phyloP scores from a whole-genome alignment of 2,888 invertebrate species.

The Nasonia oneida region DNA sequence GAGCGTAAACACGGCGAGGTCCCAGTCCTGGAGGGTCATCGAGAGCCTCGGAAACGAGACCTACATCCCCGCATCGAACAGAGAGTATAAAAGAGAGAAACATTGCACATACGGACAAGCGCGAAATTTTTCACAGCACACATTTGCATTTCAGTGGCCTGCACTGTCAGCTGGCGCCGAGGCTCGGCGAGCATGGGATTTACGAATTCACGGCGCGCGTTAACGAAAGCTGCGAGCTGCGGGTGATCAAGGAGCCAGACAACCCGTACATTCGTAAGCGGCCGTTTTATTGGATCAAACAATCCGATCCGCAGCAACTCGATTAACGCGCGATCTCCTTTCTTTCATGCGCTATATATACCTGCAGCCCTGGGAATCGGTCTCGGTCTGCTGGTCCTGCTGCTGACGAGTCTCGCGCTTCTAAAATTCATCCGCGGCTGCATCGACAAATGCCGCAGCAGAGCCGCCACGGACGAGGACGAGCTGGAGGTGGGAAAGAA shows the following conservation, averaged over 20 bases:
- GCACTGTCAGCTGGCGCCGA: conserved; percentile 82
- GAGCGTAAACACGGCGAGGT: conserved; percentile 81
- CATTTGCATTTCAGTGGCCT: conserved; percentile 79
- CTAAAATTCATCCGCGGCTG: conserved; percentile 51
- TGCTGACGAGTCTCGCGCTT: conserved; percentile 66
- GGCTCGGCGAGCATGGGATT: conserved; percentile 87
- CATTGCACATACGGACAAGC: not conserved
- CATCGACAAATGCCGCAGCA: not conserved
- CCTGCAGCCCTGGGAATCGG: conserved; percentile 69
- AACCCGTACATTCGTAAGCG: conserved; percentile 87
- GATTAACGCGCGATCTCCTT: not conserved
- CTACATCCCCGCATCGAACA: conserved; percentile 78
- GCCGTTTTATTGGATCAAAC: not conserved
- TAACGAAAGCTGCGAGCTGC: conserved; percentile 81
- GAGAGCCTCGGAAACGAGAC: conserved; percentile 80
- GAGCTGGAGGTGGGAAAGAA: conserved; percentile 63
- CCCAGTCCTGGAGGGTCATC: conserved; percentile 81
- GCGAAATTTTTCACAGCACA: not conserved
- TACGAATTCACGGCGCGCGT: conserved; percentile 83
- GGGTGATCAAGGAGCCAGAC: conserved; percentile 84
- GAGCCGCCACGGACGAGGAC: not conserved
- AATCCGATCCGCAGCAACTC: too few relatives aligned
- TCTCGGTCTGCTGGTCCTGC: conserved; percentile 64
- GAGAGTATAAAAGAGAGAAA: conserved; percentile 64
- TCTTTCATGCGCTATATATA: conserved; percentile 43